Evolutionary conservation across 1,140 invertebrate species (phyloP).

Genomic region (Notospermus geniculatus): DNA sequence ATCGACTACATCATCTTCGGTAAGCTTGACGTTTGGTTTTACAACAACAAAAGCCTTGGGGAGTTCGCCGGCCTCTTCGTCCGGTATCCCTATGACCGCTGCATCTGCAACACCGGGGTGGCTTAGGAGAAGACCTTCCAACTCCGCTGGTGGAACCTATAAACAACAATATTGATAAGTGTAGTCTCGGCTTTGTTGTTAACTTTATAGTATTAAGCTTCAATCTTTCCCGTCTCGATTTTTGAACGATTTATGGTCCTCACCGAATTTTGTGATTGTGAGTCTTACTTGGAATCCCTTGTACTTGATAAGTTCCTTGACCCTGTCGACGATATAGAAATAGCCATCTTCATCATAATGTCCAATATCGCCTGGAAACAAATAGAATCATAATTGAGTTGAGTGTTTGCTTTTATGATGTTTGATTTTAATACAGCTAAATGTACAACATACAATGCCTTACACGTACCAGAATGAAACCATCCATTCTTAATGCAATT

Average conservation of each 20-base stretch:
- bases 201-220: too few relatives aligned
- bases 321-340: conserved; percentile 69
- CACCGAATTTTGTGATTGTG: too few relatives aligned
- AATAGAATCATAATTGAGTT: not conserved
- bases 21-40: conserved; percentile 57
- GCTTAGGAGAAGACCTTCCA: conserved; percentile 76
- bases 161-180: too few relatives aligned
- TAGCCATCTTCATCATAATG: conserved; percentile 46
- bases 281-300: conserved; percentile 87
- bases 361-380: conserved; percentile 37
- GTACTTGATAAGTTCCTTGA: conserved; percentile 90
- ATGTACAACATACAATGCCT: too few relatives aligned
- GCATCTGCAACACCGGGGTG: conserved; percentile 73
- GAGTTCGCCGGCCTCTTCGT: conserved; percentile 70
- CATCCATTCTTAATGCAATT: conserved; percentile 72
- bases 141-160: conserved; percentile 83
- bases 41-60: conserved; percentile 76
- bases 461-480: conserved; percentile 69
- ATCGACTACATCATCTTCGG: conserved; percentile 56
- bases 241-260: too few relatives aligned
- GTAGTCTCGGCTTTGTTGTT: too few relatives aligned
- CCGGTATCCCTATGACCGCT: conserved; percentile 77
- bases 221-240: too few relatives aligned
- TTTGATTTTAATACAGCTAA: too few relatives aligned
- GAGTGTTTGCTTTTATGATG: too few relatives aligned